These are phyloP conservation scores for Aepyceros melampus DNA, from an alignment of 2,113 vertebrate genomes.

Conservation along the genomic window DNA sequence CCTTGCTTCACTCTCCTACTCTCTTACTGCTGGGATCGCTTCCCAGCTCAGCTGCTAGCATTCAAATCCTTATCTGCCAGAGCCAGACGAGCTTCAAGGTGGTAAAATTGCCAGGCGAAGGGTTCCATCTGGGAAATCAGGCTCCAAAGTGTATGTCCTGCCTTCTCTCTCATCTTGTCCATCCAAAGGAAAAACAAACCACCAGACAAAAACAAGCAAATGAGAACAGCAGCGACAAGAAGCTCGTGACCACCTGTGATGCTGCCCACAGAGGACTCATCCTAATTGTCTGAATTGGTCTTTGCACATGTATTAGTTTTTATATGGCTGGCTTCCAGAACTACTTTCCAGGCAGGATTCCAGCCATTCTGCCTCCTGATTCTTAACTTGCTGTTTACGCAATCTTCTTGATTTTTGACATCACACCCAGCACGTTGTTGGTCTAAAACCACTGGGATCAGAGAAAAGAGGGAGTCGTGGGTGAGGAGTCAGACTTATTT, in stretches of 20 bases:
- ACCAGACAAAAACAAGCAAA: background rate
- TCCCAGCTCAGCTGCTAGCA: background rate
- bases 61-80: slow-evolving; percentile 28
- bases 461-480: background rate
- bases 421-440: background rate
- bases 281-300: slow-evolving; percentile 50
- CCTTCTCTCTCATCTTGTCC: background rate
- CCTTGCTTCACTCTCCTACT: background rate
- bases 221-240: background rate
- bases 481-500: background rate
- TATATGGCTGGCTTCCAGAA: slow-evolving; percentile 49
- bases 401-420: slow-evolving; percentile 59
- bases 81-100: background rate
- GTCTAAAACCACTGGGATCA: background rate
- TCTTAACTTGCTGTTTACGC: slow-evolving; percentile 46
- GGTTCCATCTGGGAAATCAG: background rate
- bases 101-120: background rate
- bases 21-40: background rate
- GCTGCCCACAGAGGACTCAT: slow-evolving; percentile 46
- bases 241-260: slow-evolving; percentile 64
- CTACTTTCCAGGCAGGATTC: slow-evolving; percentile 28
- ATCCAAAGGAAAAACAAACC: background rate
- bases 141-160: slow-evolving; percentile 14
- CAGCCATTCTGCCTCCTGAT: slow-evolving; percentile 52
- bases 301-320: slow-evolving; percentile 64